Evolutionary conservation across 2,888 invertebrate species (phyloP).

Genomic region (Epinotia ramella): DNA sequence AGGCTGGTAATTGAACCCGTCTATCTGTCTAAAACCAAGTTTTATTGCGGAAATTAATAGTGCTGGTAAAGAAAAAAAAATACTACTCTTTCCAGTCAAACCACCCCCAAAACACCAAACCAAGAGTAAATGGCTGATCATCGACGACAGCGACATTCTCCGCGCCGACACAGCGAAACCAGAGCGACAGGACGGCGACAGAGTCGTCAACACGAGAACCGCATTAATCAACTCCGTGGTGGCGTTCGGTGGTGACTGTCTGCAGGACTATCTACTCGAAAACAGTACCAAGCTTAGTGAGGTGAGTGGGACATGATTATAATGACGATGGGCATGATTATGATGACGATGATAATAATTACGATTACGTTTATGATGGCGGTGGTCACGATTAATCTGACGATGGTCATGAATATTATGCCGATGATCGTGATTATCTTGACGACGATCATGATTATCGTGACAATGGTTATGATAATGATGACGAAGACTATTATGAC

Average conservation of each 20-base stretch:
- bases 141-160: constrained; percentile 53
- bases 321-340: too few relatives aligned
- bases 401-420: too few relatives aligned
- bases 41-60: too few relatives aligned
- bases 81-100: constrained; percentile 56
- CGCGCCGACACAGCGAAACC: constrained; percentile 52
- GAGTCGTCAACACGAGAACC: constrained; percentile 66
- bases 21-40: too few relatives aligned
- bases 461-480: too few relatives aligned
- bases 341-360: too few relatives aligned
- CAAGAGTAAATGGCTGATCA: constrained; percentile 70
- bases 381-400: too few relatives aligned
- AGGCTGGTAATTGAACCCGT: too few relatives aligned
- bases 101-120: constrained; percentile 68
- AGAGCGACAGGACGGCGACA: constrained; percentile 56
- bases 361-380: too few relatives aligned
- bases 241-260: constrained; percentile 77
- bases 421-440: too few relatives aligned
- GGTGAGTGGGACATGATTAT: constrained; percentile 55
- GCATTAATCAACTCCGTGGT: constrained; percentile 69
- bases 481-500: too few relatives aligned
- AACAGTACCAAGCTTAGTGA: constrained; percentile 83
- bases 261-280: constrained; percentile 81
- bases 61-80: neutral
- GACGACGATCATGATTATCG: too few relatives aligned